Evolutionary conservation across 2,113 vertebrate genomes (phyloP).

Genomic region (Nibea coibor): DNA sequence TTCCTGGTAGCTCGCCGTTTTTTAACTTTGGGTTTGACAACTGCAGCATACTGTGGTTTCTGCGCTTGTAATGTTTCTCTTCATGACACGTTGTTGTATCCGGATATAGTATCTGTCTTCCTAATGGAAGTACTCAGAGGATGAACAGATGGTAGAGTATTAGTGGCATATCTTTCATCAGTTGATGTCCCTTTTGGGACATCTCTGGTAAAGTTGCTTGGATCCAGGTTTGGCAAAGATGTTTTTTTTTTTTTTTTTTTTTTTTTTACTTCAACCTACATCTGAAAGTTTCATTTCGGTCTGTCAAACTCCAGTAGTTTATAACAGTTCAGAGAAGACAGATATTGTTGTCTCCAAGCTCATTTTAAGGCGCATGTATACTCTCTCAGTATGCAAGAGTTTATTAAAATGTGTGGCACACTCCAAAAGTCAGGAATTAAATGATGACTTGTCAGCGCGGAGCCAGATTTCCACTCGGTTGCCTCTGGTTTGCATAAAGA

Average conservation of each 20-base stretch:
- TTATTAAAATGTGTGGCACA: conserved; percentile 65
- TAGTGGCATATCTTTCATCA: conserved; percentile 67
- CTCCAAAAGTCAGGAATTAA: conserved; percentile 64
- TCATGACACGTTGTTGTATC: conserved; percentile 53
- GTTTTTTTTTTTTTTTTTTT: conserved; percentile 11
- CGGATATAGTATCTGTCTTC: conserved; percentile 57
- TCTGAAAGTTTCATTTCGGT: conserved; percentile 46
- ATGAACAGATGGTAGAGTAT: conserved; percentile 76
- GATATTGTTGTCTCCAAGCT: conserved; percentile 46
- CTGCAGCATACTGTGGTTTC: conserved; percentile 24
- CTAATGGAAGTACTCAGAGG: conserved; percentile 56
- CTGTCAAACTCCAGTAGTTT: conserved; percentile 41
- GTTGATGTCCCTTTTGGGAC: conserved; percentile 68
- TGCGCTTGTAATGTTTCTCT: conserved; percentile 28
- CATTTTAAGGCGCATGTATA: conserved; percentile 39
- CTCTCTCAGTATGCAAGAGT: conserved; percentile 32
- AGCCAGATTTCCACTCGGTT: conserved; percentile 58
- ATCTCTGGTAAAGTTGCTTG: conserved; percentile 51
- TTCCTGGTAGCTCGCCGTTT: conserved; percentile 38
- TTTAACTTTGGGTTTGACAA: conserved; percentile 42
- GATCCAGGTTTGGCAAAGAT: conserved; percentile 53
- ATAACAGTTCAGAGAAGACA: conserved; percentile 41
- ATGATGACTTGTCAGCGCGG: conserved; percentile 68
- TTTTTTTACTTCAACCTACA: conserved; percentile 31
- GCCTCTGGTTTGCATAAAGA: conserved; percentile 71